Base-by-base conservation (phyloP, 2,888 invertebrate species). In the Pseudococcus longispinus region DNA sequence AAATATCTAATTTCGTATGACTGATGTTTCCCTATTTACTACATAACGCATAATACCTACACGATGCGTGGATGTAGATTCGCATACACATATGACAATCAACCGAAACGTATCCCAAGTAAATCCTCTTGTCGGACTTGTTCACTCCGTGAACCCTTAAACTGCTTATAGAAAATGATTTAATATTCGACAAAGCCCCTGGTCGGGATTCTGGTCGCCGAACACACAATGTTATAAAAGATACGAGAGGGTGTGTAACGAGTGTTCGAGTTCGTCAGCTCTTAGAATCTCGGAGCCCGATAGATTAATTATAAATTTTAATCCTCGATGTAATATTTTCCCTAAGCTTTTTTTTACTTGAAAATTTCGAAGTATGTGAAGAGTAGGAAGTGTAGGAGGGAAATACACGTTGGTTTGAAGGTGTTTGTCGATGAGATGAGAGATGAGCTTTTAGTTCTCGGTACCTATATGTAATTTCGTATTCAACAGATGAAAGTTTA, bases 401-500 rank as follows among this genome's bases (percentile, higher is more conserved):
- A 70, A 6, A 18, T 5, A 18, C 15, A 26, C 20, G n/a, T 15
- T 26, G 9, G 18, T 8, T 8, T 8, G 23, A 4, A 51, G 55
- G n/a, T 18, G 55, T 55, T 60, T 60, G 60, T 23, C 23, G 60
- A 60, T 60, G 60, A 60, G 20, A 23, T 15, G 20, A 60, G 60
- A 5, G 51, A 11, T 9, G 60, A 60, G 23, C 23, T n/a, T 20
- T 0, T n/a, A 55, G 4, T 65, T 2, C 65, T 46, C 2, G 9
- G 20, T 65, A 26, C 70, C 18, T 29, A 18, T 18, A 18, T 29
- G 37, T 80, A 80, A 80, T 80, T 80, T 80, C 20, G 77, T 80
- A 80, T 80, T 80, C 77, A 80, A 80, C 77, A 80, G 77, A 42
- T 80, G 77, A 80, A 80, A 80, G 42, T 80, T 80, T 80, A 42